phyloP scores from a whole-genome alignment of 2,113 vertebrate genomes.

The Psammodynastes pulverulentus region DNA sequence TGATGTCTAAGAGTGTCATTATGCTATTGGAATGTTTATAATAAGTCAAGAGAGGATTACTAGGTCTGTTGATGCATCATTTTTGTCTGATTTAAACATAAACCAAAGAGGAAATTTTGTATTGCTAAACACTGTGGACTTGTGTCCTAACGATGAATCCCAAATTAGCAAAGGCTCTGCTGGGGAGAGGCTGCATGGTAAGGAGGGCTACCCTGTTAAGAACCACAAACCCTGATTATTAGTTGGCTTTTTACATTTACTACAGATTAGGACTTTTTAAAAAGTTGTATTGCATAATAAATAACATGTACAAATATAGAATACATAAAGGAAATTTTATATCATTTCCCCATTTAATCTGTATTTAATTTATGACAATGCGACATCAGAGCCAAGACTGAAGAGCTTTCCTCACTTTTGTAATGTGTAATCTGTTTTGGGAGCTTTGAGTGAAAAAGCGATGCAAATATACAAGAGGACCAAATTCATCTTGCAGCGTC shows the following conservation, averaged over 20 bases:
- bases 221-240: not conserved
- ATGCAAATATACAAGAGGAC: not conserved
- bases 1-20: not conserved
- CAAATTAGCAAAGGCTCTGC: not conserved
- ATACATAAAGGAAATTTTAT: not conserved
- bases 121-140: not conserved
- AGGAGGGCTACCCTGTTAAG: not conserved
- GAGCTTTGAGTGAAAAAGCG: not conserved
- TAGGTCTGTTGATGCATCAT: not conserved
- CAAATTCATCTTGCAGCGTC: not conserved
- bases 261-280: not conserved
- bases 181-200: not conserved
- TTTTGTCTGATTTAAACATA: not conserved
- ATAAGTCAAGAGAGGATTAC: not conserved
- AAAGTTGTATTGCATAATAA: not conserved
- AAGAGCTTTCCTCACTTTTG: not conserved
- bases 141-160: not conserved
- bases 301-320: not conserved
- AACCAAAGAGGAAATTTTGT: not conserved
- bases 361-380: not conserved
- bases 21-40: not conserved
- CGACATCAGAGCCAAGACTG: not conserved
- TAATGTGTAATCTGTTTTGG: not conserved
- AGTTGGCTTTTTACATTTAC: not conserved
- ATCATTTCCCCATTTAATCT: not conserved